Conservation (phyloP, 2,113 vertebrate genomes). For the Macrotus californicus region DNA sequence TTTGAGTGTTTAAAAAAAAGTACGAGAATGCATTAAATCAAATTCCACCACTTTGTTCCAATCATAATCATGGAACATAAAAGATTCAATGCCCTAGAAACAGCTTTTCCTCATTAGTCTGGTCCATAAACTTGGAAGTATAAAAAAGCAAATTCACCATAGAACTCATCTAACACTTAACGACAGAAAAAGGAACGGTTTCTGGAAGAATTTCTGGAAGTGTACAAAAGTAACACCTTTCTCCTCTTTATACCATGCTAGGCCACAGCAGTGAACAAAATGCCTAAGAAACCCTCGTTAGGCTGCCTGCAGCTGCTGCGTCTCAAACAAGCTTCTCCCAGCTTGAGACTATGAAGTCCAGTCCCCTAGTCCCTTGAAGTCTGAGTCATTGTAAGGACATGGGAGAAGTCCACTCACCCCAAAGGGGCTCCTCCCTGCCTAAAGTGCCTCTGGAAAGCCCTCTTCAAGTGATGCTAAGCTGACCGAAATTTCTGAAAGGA, state of each 20-base stretch:
- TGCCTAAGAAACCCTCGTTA: background rate
- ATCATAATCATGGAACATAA: background rate
- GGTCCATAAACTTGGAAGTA: background rate
- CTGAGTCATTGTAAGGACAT: background rate
- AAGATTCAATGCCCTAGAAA: background rate
- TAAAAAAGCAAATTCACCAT: background rate
- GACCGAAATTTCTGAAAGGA: background rate
- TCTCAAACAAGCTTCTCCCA: background rate
- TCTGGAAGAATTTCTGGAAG: background rate
- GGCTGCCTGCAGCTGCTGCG: background rate
- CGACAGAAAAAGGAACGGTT: background rate
- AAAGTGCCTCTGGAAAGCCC: background rate
- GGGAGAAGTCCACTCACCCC: background rate
- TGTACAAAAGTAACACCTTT: background rate
- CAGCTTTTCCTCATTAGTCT: background rate
- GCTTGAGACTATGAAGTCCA: background rate
- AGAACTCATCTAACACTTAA: background rate
- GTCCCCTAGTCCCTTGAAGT: background rate
- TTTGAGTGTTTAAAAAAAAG: background rate
- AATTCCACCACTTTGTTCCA: background rate
- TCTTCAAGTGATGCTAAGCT: background rate
- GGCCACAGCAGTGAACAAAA: background rate
- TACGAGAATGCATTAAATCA: background rate
- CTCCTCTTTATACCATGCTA: background rate
- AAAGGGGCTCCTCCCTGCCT: background rate